Base-by-base conservation (phyloP, 23 tunicate genomes). In the Styela clava region DNA sequence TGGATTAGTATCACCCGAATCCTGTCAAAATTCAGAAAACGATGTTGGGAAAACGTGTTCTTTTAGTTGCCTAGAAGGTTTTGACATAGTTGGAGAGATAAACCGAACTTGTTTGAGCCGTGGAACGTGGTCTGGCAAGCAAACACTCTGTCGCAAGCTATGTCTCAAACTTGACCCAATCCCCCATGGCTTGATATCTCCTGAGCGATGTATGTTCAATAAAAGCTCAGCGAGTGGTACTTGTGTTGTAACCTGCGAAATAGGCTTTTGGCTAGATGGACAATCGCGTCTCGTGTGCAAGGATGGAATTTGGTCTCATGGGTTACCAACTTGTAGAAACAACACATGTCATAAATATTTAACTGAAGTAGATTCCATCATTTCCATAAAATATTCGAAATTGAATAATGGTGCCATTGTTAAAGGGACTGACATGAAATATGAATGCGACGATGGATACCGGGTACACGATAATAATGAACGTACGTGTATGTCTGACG, bases 61-160 rank as follows among this genome's bases (percentile, higher is more conserved):
- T 28, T 37, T 52, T 1, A 1, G 2, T 25, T 83, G 86, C 33
- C 20, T 25, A 7, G 79, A 27, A 2, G 72, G 73, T 7, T 83
- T 56, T 34, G 69, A 63, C 21, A 29, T 74, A 3, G 73, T 83
- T n/a, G 86, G 86, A 0, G 34, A 52, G 9, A 31, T 1, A 56
- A 33, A 9, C 18, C 63, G 78, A 22, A 33, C 70, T 3, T 83
- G 86, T 27, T 12, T 24, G 34, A 33, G n/a, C 0, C 44, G 62
- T 30, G 81, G 81, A 18, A 18, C 18, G 25, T 83, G 86, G 86
- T 83, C 86, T 33, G 86, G 79, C 21, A 63, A 62, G 3, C 35
- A 61, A 2, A 62, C 81, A n/a, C 56, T 44, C 12, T 83, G 86
- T 62, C 73, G 78, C 2, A 56, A 33, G 61, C 44, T 73, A 20